Conservation (phyloP, 2,797 vertebrate species). For the Sardinella longiceps region DNA sequence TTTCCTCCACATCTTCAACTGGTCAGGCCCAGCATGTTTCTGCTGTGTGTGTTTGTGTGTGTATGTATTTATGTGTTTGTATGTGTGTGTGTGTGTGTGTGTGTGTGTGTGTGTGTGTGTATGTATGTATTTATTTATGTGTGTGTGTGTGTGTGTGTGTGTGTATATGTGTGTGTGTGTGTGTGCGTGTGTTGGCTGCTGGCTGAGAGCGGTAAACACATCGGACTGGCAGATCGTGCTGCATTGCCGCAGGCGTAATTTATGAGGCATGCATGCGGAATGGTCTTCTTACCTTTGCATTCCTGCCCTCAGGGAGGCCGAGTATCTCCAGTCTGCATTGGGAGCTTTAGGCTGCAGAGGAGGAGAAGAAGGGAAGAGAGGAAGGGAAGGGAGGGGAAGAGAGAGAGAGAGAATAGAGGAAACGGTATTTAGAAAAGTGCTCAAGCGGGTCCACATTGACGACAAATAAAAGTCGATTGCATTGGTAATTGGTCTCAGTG, state of each 20-base stretch:
- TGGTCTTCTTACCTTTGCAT: conserved; percentile 89
- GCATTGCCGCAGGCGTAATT: neutral
- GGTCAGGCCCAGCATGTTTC: neutral
- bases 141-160: no score
- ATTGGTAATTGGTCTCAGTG: conserved; percentile 65
- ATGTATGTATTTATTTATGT: no score
- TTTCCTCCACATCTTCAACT: neutral
- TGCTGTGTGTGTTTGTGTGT: no score
- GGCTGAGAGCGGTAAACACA: neutral
- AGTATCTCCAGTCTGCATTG: conserved; percentile 95
- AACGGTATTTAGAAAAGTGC: conserved; percentile 63
- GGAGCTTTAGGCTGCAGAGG: conserved; percentile 86
- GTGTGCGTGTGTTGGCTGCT: no score
- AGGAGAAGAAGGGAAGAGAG: conserved; percentile 69
- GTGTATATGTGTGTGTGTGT: no score
- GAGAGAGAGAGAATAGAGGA: conserved; percentile 27
- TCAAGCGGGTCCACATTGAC: conserved; percentile 40
- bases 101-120: no score
- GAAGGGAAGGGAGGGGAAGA: neutral
- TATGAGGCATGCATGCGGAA: neutral
- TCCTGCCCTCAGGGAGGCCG: conserved; percentile 95
- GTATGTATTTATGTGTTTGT: no score
- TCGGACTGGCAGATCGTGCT: neutral
- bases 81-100: no score
- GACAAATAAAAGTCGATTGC: conserved; percentile 56